Base-by-base conservation (phyloP, 2,888 invertebrate species). In the Watsonalla cultraria region DNA sequence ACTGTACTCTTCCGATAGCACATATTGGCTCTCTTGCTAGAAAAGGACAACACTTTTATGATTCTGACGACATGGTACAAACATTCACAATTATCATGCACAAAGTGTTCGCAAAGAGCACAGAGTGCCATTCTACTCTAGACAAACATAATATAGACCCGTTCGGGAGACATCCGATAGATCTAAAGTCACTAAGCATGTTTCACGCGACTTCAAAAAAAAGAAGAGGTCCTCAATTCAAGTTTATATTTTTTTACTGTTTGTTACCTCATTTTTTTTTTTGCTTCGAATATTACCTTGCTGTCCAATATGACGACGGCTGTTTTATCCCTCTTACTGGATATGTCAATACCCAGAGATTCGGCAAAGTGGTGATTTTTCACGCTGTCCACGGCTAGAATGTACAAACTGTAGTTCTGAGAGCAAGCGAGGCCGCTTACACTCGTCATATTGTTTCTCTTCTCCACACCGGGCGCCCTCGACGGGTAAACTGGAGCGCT, bases 311-410 rank as follows among this genome's bases (percentile, higher is more conserved):
- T 94, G 53, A 95, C 92, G 47, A 93, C 93, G 35, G 93, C 92
- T 39, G 94, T 95, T 82, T 91, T 93, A 68, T 95, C 93, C 56
- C 84, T 90, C 56, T 78, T 88, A 46, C 87, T 91, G 9, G 82
- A 78, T 39, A 95, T 82, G 77, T 96, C 93, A 24, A 96, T 91
- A 2, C 96, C 96, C 6, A 97, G 91, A 33, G 92, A 92, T 72
- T 95, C 94, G 0, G 96, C 95, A 73, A 96, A 95, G 69, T 95
- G 93, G 64, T 93, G 93, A 72, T 95, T 95, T 52, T 92, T 84
- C 1, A 94, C 80, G 63, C 95, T 95, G 75, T 97, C 96, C 65
- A 97, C 91, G 0, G 95, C 95, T 42, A 96, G 82, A 60, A 90
- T 82, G 51, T 87, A 76, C 54, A 90, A 53, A 45, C 76, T 85